Base-by-base conservation (phyloP, 2,888 invertebrate species). In the Tenthredo amoena region DNA sequence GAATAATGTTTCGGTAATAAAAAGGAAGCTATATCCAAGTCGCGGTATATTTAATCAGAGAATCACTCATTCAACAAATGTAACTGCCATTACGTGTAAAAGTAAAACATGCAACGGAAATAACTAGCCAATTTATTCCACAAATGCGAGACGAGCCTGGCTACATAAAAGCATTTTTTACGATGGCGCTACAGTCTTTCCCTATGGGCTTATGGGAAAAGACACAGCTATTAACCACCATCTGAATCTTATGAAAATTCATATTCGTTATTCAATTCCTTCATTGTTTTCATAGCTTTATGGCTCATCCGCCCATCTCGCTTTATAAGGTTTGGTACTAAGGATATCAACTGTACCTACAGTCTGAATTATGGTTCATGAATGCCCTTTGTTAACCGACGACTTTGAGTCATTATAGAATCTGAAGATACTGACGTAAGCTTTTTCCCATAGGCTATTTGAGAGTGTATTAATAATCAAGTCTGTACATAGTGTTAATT, bases 171-270 rank as follows among this genome's bases (percentile, higher is more conserved):
- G 21, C 12, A 43, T 18, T 74, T 74, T 74, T 74, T 74, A 43
- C n/a, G n/a, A 43, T 21, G 21, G 4, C 10, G 2, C 43, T n/a
- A 21, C 72, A 21, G 40, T 68, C 34, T 34, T 18, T 34, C 34
- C 7, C 34, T 31, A 18, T 68, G 12, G 34, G 34, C 31, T 34
- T 34, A 43, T 9, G 71, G 71, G 37, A 74, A 21, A 43, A 43
- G 26, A 43, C 26, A 21, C 43, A 43, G 43, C 72, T 40, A 43
- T 37, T 31, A 74, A 40, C 40, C 12, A 31, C 2, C 72, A 10
- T 74, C 72, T 40, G 26, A 21, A 43, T 43, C 40, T 74, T 40
- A 43, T 74, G 72, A 74, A 74, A 74, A 74, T 74, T 74, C 72
- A 40, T 74, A 43, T 74, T 21, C 21, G 26, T 43, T 43, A 74